phyloP scores from a whole-genome alignment of 2,888 invertebrate species.

The Argyresthia goedartella region DNA sequence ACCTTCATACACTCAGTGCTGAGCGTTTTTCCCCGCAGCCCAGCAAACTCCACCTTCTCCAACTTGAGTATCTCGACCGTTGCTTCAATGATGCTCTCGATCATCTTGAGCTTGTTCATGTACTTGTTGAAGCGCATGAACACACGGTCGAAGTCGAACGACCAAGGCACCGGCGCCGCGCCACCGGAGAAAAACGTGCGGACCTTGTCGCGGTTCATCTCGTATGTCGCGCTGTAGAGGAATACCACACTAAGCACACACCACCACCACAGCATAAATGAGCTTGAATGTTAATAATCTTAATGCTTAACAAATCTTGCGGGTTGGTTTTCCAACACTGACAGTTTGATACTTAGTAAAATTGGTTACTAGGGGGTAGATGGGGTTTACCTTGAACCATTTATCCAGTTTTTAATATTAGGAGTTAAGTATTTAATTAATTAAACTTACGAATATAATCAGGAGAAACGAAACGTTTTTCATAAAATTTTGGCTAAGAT shows the following conservation, averaged over 20 bases:
- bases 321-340: no score
- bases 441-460: no score
- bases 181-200: conserved; percentile 65
- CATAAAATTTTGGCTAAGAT: no score
- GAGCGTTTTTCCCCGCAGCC: conserved; percentile 73
- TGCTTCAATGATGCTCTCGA: conserved; percentile 79
- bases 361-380: no score
- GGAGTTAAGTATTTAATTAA: no score
- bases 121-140: conserved; percentile 78
- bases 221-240: conserved; percentile 57
- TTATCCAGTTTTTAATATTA: no score
- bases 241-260: background rate
- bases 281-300: no score
- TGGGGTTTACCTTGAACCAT: no score
- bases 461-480: no score
- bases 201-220: conserved; percentile 65
- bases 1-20: conserved; percentile 63
- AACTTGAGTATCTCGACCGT: conserved; percentile 87
- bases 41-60: conserved; percentile 87
- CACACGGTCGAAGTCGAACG: conserved; percentile 79
- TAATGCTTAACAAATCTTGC: no score
- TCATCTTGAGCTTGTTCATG: conserved; percentile 72
- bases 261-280: background rate
- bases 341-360: no score
- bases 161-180: conserved; percentile 77